Conservation (phyloP, 1,140 invertebrate species). For the Liolophura sinensis region DNA sequence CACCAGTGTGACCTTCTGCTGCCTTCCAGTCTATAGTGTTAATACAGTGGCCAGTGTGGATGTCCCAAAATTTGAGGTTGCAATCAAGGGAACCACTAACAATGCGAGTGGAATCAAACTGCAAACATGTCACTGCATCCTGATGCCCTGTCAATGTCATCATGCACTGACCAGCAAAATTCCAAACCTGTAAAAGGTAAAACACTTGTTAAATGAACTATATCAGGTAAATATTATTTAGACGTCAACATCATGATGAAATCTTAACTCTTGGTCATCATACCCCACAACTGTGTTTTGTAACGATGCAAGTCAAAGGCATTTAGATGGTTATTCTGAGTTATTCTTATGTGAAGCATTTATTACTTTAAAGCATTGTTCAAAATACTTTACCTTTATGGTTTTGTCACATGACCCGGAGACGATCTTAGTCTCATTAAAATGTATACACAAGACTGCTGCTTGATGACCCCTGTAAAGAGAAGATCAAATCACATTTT, state of each 20-base stretch:
- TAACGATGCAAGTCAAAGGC: too few species aligned
- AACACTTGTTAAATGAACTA: not conserved
- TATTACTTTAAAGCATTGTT: not conserved
- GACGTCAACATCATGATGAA: not conserved
- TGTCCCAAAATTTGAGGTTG: slow-evolving; percentile 63
- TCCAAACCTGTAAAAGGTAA: slow-evolving; percentile 55
- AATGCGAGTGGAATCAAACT: slow-evolving; percentile 60
- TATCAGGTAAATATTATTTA: not conserved
- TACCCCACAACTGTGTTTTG: too few species aligned
- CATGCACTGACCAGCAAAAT: slow-evolving; percentile 55
- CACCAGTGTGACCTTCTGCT: slow-evolving; percentile 64
- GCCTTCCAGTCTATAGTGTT: slow-evolving; percentile 65
- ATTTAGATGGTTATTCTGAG: slow-evolving; percentile 10
- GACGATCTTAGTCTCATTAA: slow-evolving; percentile 62
- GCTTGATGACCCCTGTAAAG: slow-evolving; percentile 61
- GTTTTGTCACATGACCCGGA: slow-evolving; percentile 65
- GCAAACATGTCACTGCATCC: slow-evolving; percentile 62
- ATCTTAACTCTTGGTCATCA: too few species aligned
- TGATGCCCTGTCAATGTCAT: slow-evolving; percentile 60
- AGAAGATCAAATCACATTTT: not conserved
- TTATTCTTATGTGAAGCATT: too few species aligned
- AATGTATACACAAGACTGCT: slow-evolving; percentile 64
- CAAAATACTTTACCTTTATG: slow-evolving; percentile 58
- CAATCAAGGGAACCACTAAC: slow-evolving; percentile 63
- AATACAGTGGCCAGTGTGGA: slow-evolving; percentile 59